phyloP scores from a whole-genome alignment of 1,140 invertebrate species.

The Drosophila santomea region DNA sequence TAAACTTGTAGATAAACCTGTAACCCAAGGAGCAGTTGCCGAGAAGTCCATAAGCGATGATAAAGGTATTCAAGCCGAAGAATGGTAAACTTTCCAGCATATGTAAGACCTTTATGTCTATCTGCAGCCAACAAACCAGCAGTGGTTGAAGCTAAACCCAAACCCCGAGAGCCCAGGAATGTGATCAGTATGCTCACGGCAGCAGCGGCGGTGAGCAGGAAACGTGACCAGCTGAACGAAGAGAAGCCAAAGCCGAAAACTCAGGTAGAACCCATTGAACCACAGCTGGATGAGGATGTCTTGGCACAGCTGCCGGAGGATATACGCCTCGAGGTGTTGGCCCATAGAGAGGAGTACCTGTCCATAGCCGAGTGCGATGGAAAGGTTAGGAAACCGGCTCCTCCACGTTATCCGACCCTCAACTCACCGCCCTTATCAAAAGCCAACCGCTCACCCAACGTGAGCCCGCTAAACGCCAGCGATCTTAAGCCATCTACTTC shows the following conservation, averaged over 20 bases:
- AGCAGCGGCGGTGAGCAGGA: not conserved
- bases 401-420: not conserved
- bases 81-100: not conserved
- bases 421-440: not conserved
- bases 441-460: too few species aligned
- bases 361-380: not conserved
- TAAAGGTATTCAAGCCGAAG: not conserved
- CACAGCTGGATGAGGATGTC: conserved; percentile 86
- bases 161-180: not conserved
- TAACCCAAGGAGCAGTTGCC: not conserved
- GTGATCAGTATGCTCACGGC: conserved; percentile 5
- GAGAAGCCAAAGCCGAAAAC: not conserved
- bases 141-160: not conserved
- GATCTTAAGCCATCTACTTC: conserved; percentile 72
- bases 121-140: not conserved
- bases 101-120: not conserved
- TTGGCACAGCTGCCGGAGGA: conserved; percentile 87
- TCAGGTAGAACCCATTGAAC: fast-evolving
- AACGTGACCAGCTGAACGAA: not conserved
- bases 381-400: not conserved
- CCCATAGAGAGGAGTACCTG: conserved; percentile 36
- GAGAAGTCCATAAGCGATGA: conserved; percentile 6
- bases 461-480: conserved; percentile 43
- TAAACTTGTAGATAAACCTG: not conserved
- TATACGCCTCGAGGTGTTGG: conserved; percentile 87